Evolutionary conservation across 2,113 vertebrate species (phyloP).

Genomic region (Rousettus leschenaultii): DNA sequence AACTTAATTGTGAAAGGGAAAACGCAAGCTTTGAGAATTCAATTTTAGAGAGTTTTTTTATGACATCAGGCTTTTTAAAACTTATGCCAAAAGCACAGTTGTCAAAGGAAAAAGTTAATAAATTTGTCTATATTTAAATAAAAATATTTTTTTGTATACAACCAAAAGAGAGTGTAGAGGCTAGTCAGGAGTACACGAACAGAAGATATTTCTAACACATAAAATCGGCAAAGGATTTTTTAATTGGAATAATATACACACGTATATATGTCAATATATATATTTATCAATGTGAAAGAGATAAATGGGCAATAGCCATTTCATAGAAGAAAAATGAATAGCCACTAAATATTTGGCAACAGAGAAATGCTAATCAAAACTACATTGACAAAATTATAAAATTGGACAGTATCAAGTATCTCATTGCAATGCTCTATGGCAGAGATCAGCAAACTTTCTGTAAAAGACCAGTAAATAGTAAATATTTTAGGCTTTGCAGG

Average conservation of each 20-base stretch:
- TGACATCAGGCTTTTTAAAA: slow-evolving; percentile 9
- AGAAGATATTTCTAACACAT: background rate
- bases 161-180: background rate
- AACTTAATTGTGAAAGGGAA: background rate
- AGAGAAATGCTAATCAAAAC: background rate
- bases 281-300: background rate
- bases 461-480: background rate
- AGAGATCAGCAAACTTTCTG: background rate
- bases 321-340: background rate
- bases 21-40: slow-evolving; percentile 18
- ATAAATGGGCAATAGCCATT: background rate
- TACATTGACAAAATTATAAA: background rate
- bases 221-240: background rate
- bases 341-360: background rate
- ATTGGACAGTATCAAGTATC: background rate
- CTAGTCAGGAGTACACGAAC: background rate
- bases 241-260: background rate
- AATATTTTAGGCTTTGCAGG: background rate
- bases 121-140: background rate
- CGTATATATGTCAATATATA: background rate
- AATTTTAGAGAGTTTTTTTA: background rate
- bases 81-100: background rate
- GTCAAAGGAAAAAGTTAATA: background rate
- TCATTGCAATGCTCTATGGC: background rate
- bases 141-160: slow-evolving; percentile 17